These are phyloP conservation scores for Neria commutata DNA, from an alignment of 2,888 invertebrate species.

Conservation along the genomic window DNA sequence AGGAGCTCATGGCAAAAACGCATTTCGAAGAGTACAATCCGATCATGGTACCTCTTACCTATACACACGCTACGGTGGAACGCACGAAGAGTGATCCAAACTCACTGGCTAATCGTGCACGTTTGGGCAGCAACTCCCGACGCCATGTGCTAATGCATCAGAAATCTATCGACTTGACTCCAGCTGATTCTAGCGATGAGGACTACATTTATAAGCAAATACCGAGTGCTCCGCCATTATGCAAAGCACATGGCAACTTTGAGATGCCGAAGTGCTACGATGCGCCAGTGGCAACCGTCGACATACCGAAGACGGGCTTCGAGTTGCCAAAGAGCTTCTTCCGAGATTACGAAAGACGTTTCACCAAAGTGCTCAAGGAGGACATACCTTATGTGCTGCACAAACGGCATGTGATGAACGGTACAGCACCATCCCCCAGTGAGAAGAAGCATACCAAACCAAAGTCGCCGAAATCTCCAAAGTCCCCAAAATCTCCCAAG, in stretches of 20 bases:
- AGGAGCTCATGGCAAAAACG: constrained; percentile 71
- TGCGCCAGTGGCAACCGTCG: constrained; percentile 58
- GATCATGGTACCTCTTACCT: constrained; percentile 66
- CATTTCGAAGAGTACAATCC: constrained; percentile 78
- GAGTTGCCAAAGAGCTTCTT: constrained; percentile 77
- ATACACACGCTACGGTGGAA: constrained; percentile 76
- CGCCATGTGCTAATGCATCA: constrained; percentile 83
- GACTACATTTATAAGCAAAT: constrained; percentile 80
- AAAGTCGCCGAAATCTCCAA: constrained; percentile 71
- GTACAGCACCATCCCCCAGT: constrained; percentile 71
- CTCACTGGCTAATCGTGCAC: constrained; percentile 74
- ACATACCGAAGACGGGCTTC: constrained; percentile 71
- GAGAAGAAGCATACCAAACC: constrained; percentile 65
- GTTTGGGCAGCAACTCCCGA: constrained; percentile 75
- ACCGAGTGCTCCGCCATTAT: constrained; percentile 74
- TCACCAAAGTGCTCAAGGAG: constrained; percentile 64
- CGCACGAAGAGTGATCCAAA: constrained; percentile 88
- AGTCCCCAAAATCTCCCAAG: constrained; percentile 69
- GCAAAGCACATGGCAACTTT: constrained; percentile 75
- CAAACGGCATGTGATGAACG: constrained; percentile 85
- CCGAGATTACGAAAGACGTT: constrained; percentile 69
- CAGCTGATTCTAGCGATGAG: constrained; percentile 84
- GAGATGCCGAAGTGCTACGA: constrained; percentile 66
- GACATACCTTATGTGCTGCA: constrained; percentile 86
- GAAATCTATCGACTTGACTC: constrained; percentile 83